Evolutionary conservation across 2,797 vertebrate genomes (phyloP).

Genomic region (Alcedo quadribrachys): DNA sequence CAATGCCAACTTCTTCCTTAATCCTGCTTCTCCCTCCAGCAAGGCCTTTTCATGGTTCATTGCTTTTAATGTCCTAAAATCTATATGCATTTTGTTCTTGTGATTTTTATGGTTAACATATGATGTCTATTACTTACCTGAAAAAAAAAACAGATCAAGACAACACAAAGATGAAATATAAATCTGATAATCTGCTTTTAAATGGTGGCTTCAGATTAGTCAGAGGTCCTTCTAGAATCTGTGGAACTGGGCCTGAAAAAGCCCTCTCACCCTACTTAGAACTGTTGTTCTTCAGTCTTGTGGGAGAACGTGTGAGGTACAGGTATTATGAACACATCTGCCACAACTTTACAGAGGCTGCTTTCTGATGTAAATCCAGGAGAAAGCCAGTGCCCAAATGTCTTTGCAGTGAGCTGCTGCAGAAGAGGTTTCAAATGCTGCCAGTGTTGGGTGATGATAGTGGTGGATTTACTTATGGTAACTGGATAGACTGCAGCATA

Average conservation of each 20-base stretch:
- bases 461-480: background rate
- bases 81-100: background rate
- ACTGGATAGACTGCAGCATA: background rate
- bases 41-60: background rate
- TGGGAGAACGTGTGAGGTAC: background rate
- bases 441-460: background rate
- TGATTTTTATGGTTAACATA: background rate
- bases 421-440: background rate
- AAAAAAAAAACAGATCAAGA: background rate
- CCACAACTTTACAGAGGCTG: background rate
- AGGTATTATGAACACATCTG: background rate
- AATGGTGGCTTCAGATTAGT: background rate
- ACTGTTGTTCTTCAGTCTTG: background rate
- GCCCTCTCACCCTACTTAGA: background rate
- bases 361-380: background rate
- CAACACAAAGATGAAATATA: background rate
- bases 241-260: background rate
- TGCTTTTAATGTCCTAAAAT: background rate
- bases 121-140: background rate
- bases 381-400: background rate
- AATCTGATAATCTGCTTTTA: background rate
- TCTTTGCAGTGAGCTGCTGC: background rate
- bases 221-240: background rate
- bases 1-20: background rate
- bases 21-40: background rate